Conservation (phyloP, 2,888 invertebrate genomes). For the Xanthia togata region DNA sequence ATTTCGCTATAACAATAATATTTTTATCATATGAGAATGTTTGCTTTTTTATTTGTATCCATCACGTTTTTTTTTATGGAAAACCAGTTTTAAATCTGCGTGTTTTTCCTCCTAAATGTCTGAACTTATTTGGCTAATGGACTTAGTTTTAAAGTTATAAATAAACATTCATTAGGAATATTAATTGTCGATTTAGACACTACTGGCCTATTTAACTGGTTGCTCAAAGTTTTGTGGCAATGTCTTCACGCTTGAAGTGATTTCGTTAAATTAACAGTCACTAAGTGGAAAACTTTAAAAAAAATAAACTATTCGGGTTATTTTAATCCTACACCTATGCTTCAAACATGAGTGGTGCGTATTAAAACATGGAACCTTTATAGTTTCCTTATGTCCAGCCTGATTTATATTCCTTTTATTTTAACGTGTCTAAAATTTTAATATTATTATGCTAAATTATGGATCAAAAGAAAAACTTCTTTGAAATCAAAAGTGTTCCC, state of each 20-base stretch:
- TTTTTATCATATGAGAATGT: conserved; percentile 43
- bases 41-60: conserved; percentile 26
- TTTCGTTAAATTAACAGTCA: conserved; percentile 30
- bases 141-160: neutral
- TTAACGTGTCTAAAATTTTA: neutral
- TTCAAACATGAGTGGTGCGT: neutral
- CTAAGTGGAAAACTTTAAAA: conserved; percentile 48
- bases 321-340: conserved; percentile 17
- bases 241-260: conserved; percentile 46
- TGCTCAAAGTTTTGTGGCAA: conserved; percentile 53
- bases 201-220: conserved; percentile 30
- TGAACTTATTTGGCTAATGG: conserved; percentile 12
- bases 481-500: conserved; percentile 51
- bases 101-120: conserved; percentile 1
- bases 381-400: neutral
- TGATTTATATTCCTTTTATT: conserved; percentile 6
- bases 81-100: neutral
- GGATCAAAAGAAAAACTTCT: conserved; percentile 21
- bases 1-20: conserved; percentile 53
- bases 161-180: conserved; percentile 34
- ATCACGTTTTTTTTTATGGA: conserved; percentile 8
- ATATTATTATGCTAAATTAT: neutral
- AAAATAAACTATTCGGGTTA: conserved; percentile 28
- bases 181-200: conserved; percentile 24
- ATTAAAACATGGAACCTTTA: neutral